Conservation (phyloP, 2,113 vertebrate genomes). For the Pterocles orientalis region DNA sequence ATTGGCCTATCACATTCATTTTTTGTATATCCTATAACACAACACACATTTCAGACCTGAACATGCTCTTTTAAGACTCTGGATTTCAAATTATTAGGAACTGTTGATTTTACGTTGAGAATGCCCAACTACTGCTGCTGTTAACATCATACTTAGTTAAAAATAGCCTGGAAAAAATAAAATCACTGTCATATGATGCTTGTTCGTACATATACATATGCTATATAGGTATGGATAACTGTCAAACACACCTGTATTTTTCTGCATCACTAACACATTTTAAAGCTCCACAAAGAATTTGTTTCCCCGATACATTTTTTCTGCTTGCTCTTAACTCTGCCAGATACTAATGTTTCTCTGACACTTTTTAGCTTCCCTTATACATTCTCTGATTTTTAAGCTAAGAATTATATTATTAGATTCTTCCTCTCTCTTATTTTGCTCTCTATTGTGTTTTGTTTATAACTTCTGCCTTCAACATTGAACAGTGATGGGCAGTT, state of each 20-base stretch:
- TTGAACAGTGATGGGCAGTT: background rate
- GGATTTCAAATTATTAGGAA: background rate
- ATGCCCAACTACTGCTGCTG: background rate
- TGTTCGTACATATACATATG: background rate
- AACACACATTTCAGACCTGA: background rate
- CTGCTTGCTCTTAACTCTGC: background rate
- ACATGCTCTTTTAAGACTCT: background rate
- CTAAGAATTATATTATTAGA: background rate
- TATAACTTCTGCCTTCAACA: background rate
- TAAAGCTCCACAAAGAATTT: background rate
- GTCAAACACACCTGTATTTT: background rate
- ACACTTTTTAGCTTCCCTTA: background rate
- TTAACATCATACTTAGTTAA: background rate
- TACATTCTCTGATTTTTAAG: background rate
- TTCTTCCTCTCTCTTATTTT: background rate
- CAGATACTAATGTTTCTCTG: background rate
- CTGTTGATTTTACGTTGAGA: background rate
- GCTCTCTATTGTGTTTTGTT: background rate
- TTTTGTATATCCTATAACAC: background rate
- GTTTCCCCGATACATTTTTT: rapidly evolving
- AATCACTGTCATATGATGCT: background rate
- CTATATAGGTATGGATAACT: background rate
- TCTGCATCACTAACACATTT: background rate
- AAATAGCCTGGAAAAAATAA: background rate
- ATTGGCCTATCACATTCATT: background rate